phyloP scores from a whole-genome alignment of 2,888 invertebrate genomes.

The Trichopria drosophilae region DNA sequence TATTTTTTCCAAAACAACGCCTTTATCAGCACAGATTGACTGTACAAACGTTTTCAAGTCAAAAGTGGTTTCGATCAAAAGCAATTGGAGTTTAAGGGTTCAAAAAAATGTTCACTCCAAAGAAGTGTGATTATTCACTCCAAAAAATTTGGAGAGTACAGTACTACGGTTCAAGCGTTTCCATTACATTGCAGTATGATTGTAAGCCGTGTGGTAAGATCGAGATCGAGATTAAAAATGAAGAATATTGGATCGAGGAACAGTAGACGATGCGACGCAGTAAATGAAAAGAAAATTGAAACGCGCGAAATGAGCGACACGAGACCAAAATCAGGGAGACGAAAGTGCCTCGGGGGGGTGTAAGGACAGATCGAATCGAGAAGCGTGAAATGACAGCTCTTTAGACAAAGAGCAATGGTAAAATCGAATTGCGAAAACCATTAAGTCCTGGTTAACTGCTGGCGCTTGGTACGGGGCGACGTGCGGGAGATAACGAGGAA shows the following conservation, averaged over 20 bases:
- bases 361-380: slow-evolving; percentile 46
- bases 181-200: background rate
- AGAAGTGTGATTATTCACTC: no score
- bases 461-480: slow-evolving; percentile 35
- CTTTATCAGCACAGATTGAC: no score
- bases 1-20: no score
- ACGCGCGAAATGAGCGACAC: background rate
- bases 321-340: slow-evolving; percentile 2
- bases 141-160: no score
- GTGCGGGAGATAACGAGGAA: slow-evolving; percentile 31
- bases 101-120: no score
- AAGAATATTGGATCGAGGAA: background rate
- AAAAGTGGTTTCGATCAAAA: no score
- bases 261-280: slow-evolving; percentile 1
- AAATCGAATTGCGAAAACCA: slow-evolving; percentile 58
- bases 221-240: background rate
- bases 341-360: slow-evolving; percentile 32
- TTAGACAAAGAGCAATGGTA: slow-evolving; percentile 57
- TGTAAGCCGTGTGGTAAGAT: background rate
- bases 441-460: slow-evolving; percentile 55
- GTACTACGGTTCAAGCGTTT: no score
- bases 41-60: no score
- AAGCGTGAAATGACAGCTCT: slow-evolving; percentile 53
- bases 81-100: no score
- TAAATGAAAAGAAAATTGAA: slow-evolving; percentile 3